These are phyloP conservation scores for Conchocele bisecta DNA, from an alignment of 2,888 invertebrate species.

Conservation along the genomic window DNA sequence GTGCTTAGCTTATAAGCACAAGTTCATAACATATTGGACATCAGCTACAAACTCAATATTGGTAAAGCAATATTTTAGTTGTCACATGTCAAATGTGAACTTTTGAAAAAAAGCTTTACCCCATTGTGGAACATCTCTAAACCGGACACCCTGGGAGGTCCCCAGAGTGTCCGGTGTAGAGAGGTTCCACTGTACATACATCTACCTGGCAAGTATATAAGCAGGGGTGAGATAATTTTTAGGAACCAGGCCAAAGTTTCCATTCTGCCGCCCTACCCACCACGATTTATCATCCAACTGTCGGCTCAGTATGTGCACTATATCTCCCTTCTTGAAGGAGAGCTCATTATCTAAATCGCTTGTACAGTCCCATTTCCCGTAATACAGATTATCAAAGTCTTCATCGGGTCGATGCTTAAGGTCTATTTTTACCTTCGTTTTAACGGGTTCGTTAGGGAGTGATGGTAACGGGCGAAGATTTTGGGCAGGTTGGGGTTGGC, in stretches of 20 bases:
- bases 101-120: too few relatives aligned
- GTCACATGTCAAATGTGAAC: too few relatives aligned
- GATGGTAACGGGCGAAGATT: constrained; percentile 23
- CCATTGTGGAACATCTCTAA: too few relatives aligned
- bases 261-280: constrained; percentile 79
- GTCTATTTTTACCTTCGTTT: constrained; percentile 43
- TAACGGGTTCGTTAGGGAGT: constrained; percentile 23
- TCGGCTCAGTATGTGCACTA: constrained; percentile 75
- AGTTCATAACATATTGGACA: too few relatives aligned
- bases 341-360: constrained; percentile 73
- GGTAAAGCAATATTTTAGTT: too few relatives aligned
- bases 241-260: constrained; percentile 79
- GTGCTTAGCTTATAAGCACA: too few relatives aligned
- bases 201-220: too few relatives aligned
- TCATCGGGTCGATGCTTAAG: constrained; percentile 58
- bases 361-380: constrained; percentile 78
- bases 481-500: constrained; percentile 16
- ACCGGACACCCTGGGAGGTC: too few relatives aligned
- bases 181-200: too few relatives aligned
- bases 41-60: too few relatives aligned
- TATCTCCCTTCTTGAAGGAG: constrained; percentile 76
- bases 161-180: too few relatives aligned
- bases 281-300: constrained; percentile 77
- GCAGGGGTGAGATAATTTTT: constrained; percentile 77
- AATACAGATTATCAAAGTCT: constrained; percentile 77